These are phyloP conservation scores for Capra hircus DNA, from an alignment of 2,113 vertebrate genomes.

Conservation along the genomic window DNA sequence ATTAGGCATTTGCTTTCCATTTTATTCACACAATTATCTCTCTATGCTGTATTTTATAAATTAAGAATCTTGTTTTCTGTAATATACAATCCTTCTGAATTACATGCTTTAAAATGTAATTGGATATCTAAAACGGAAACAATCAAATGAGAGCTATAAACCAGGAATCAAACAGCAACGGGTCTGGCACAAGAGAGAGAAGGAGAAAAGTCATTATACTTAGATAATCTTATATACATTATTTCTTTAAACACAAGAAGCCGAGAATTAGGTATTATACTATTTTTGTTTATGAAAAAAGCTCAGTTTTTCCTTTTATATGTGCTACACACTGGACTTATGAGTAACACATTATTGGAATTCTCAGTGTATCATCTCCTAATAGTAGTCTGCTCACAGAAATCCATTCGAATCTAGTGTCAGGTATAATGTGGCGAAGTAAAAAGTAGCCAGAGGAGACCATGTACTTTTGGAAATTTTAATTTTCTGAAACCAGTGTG, in stretches of 20 bases:
- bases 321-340: background rate
- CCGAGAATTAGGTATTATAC: background rate
- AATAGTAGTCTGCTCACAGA: background rate
- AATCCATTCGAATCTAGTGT: background rate
- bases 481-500: background rate
- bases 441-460: background rate
- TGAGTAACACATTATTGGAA: background rate
- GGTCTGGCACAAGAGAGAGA: background rate
- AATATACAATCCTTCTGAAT: background rate
- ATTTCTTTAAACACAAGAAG: background rate
- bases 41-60: background rate
- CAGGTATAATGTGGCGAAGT: background rate
- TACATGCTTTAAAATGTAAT: background rate
- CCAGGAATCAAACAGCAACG: background rate
- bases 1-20: background rate
- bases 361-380: background rate
- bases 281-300: background rate
- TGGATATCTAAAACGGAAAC: background rate
- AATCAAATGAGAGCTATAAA: background rate
- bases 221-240: background rate
- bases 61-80: background rate
- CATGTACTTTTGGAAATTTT: background rate
- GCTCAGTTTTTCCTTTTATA: background rate
- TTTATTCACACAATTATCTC: background rate
- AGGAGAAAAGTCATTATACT: background rate